Evolutionary conservation across 1,140 invertebrate genomes (phyloP), one percentile per base, ranked within the genome.

Genomic region (Drosophila miranda): DNA sequence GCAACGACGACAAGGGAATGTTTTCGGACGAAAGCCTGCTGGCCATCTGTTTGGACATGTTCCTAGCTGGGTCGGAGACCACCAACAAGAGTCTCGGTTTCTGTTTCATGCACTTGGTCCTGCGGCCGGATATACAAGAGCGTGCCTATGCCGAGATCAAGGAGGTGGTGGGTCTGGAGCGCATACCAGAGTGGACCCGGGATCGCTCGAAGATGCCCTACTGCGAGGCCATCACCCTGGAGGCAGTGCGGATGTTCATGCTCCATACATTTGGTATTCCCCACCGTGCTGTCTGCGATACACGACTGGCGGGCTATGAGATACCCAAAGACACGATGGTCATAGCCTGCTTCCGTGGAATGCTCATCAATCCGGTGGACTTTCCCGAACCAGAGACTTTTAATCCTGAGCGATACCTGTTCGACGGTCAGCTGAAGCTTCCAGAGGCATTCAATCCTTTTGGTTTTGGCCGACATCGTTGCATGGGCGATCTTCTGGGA

Each of bases 241-340:
- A 97, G 91, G 93, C 94, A 0, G 87, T 96, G 1, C 92, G 96
- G 43, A 94, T 96, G 91, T 96, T 96, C 72, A 95, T 95, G 93
- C 94, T 95, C 3, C 92, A 95, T 73, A 95, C 95, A 0, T 94
- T 97, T 84, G 94, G 95, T 16, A 93, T 97, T 28, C 95, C 96
- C 0, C 96, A 97, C 90, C 93, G 96, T 48, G 95, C 95, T 3
- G 76, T 95, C 0, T 93, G 92, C 75, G 93, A 96, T 63, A 96
- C 95, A 0, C 92, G 91, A 0, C 89, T 97, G 5, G 92, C 93
- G 56, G 95, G 95, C 46, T 95, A 95, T 76, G 91, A 92, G 60
- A 95, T 97, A 91, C 96, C 96, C 51, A 95, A 96, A 94, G 95
- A 96, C 62, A 96, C 96, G 19, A 96, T 96, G 93, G 93, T 98